phyloP scores from a whole-genome alignment of 2,888 invertebrate species.

The Pyrrhia umbra region DNA sequence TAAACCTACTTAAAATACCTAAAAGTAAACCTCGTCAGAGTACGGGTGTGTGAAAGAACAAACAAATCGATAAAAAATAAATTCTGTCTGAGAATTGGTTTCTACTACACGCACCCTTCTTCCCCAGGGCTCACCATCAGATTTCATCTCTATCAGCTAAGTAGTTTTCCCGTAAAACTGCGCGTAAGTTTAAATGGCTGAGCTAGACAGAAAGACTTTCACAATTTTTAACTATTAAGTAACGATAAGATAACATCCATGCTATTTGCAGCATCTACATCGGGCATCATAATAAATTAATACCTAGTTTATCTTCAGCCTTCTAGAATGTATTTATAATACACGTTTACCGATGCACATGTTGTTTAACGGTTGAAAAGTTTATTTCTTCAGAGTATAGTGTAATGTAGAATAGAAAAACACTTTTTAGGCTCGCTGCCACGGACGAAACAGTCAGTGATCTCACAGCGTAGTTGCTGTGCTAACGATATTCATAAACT shows the following conservation, averaged over 20 bases:
- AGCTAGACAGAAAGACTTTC: too few relatives aligned
- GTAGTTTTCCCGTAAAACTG: too few relatives aligned
- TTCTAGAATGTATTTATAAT: background rate
- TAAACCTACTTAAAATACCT: too few relatives aligned
- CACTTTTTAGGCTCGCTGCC: constrained; percentile 60
- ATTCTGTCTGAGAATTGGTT: too few relatives aligned
- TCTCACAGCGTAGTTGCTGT: constrained; percentile 45
- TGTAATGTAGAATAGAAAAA: constrained; percentile 41
- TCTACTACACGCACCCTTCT: too few relatives aligned
- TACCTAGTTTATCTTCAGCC: background rate
- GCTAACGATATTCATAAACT: constrained; percentile 51
- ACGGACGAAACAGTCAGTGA: constrained; percentile 49
- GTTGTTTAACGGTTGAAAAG: constrained; percentile 39
- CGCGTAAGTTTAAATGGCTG: too few relatives aligned
- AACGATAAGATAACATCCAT: background rate
- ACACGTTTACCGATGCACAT: constrained; percentile 35
- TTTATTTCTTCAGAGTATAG: constrained; percentile 51
- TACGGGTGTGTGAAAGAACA: too few relatives aligned
- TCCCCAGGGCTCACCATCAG: too few relatives aligned
- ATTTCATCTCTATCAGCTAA: too few relatives aligned
- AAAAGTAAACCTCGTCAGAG: too few relatives aligned
- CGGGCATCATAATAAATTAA: background rate
- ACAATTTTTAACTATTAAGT: too few relatives aligned
- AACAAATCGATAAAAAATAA: too few relatives aligned
- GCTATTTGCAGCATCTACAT: background rate